These are phyloP conservation scores for Laupala kohalensis DNA, from an alignment of 1,140 invertebrate genomes.

Conservation along the genomic window DNA sequence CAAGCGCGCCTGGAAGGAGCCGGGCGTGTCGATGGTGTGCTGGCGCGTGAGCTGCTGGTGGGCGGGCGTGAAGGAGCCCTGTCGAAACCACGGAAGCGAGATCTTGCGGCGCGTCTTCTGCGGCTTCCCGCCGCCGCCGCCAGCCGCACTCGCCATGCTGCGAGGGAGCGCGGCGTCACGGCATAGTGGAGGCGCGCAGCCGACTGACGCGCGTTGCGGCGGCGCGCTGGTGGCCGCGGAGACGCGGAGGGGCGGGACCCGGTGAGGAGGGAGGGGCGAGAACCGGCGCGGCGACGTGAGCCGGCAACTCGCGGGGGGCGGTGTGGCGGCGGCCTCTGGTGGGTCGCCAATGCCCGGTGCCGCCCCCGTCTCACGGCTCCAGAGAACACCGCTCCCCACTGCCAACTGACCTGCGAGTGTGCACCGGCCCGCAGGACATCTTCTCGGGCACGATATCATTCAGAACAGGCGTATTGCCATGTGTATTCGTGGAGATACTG, in stretches of 20 bases:
- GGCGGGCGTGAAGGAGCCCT: slow-evolving; percentile 52
- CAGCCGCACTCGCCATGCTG: slow-evolving; percentile 22
- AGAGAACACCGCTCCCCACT: no score
- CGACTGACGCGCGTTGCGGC: not conserved
- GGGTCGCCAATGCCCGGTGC: no score
- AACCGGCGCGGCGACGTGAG: no score
- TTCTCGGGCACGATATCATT: no score
- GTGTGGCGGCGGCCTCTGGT: not conserved
- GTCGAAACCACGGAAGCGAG: slow-evolving; percentile 76
- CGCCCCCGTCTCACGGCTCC: no score
- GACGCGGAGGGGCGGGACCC: no score
- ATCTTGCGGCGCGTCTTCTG: slow-evolving; percentile 69
- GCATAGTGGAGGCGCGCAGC: not conserved
- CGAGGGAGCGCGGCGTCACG: not conserved
- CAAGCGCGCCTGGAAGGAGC: slow-evolving; percentile 58
- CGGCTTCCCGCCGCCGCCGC: slow-evolving; percentile 37
- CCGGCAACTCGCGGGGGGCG: not conserved
- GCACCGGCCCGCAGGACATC: no score
- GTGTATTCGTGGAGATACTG: no score
- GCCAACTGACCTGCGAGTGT: no score
- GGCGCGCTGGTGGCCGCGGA: no score
- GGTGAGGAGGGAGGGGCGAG: no score
- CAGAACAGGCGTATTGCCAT: no score
- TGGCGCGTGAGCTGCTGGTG: slow-evolving; percentile 61
- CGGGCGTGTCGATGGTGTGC: slow-evolving; percentile 78